A percentile compares a stretch with the other conserved stretches of the same genome.
Conservation (phyloP, 2,797 vertebrate genomes). For the Ctenopoma kingsleyae region DNA sequence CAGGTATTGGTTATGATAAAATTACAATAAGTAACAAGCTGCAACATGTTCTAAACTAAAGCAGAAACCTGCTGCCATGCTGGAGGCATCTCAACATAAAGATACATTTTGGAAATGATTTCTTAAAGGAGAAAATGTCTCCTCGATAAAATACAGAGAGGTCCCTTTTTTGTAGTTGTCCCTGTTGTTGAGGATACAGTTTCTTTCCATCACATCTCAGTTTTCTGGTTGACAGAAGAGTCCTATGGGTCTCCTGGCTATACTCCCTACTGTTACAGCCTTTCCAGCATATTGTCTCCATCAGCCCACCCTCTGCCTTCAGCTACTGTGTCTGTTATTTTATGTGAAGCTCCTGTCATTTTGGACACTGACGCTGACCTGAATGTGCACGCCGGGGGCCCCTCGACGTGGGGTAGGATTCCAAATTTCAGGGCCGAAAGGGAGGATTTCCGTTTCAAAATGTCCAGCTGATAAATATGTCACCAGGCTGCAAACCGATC, state of each 20-base stretch:
- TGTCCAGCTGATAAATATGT: slow-evolving; percentile 71
- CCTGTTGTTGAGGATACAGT: slow-evolving; percentile 11
- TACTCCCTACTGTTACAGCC: slow-evolving; percentile 21
- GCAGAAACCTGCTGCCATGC: no score
- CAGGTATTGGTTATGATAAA: no score
- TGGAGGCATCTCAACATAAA: no score
- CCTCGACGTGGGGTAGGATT: slow-evolving; percentile 43
- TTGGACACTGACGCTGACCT: slow-evolving; percentile 33
- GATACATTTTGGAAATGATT: no score
- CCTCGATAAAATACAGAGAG: background rate
- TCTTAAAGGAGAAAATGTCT: slow-evolving; percentile 10
- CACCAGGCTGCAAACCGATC: slow-evolving; percentile 63
- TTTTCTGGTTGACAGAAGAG: slow-evolving; percentile 46
- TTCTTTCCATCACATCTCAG: slow-evolving; percentile 20
- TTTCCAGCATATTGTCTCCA: slow-evolving; percentile 43
- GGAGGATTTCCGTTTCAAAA: slow-evolving; percentile 75
- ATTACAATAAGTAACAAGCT: no score
- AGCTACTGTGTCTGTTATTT: slow-evolving; percentile 55
- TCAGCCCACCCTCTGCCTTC: slow-evolving; percentile 39
- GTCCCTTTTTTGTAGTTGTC: slow-evolving; percentile 29
- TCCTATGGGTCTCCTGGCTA: slow-evolving; percentile 29
- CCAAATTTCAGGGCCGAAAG: slow-evolving; percentile 53
- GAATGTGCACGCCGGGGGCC: slow-evolving; percentile 39
- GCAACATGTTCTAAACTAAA: background rate
- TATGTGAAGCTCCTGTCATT: slow-evolving; percentile 45